Percentiles rank a stretch among this genome's conserved stretches.
These are phyloP conservation scores for Callocephalon fimbriatum DNA, from an alignment of 2,113 vertebrate genomes.

Conservation along the genomic window DNA sequence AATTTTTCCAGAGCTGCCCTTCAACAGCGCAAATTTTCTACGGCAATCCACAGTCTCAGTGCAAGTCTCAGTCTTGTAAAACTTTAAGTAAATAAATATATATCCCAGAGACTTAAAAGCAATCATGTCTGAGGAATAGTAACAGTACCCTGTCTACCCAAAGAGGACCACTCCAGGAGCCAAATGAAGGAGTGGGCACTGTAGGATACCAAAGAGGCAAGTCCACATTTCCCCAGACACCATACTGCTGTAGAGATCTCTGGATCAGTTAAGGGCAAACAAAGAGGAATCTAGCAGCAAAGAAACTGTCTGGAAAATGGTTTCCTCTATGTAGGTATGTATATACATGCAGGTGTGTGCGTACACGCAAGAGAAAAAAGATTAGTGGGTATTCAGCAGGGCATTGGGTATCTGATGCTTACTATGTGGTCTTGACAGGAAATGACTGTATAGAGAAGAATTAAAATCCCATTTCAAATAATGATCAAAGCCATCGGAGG, in stretches of 20 bases:
- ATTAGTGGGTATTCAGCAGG: not conserved
- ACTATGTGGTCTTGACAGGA: not conserved
- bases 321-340: not conserved
- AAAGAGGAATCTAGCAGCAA: not conserved
- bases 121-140: not conserved
- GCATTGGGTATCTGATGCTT: not conserved
- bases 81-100: not conserved
- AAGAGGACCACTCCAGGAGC: not conserved
- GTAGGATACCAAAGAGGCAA: not conserved
- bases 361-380: not conserved
- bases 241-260: not conserved
- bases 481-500: constrained; percentile 30
- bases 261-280: not conserved
- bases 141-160: not conserved
- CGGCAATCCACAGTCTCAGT: not conserved
- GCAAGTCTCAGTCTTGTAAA: not conserved
- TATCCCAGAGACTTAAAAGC: not conserved
- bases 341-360: not conserved
- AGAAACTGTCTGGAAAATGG: not conserved
- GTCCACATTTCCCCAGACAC: not conserved
- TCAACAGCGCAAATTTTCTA: not conserved
- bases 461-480: constrained; percentile 50
- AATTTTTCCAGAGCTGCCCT: not conserved
- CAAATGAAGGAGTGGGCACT: not conserved
- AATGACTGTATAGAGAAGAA: not conserved